Evolutionary conservation across 2,797 vertebrate species (phyloP).

Genomic region (Sebastes kiyomatsui): DNA sequence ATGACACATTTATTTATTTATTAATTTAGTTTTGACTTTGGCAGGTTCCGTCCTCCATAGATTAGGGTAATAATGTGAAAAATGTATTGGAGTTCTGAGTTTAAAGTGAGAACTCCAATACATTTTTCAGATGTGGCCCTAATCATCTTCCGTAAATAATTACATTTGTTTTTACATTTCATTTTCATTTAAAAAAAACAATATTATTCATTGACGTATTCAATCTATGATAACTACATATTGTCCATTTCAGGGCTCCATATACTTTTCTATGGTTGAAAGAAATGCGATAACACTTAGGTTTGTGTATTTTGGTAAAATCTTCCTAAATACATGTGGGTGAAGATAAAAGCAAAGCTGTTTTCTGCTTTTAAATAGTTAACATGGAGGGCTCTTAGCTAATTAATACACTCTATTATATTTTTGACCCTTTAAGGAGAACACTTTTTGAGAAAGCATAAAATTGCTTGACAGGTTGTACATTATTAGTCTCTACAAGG

Average conservation of each 20-base stretch:
- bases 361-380: constrained; percentile 3
- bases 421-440: constrained; percentile 17
- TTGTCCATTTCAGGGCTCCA: background rate
- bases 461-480: constrained; percentile 30
- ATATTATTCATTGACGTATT: background rate
- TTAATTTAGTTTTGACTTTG: no score
- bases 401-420: constrained; percentile 28
- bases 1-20: no score
- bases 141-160: background rate
- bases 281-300: background rate
- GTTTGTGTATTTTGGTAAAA: no score
- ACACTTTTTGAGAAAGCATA: constrained; percentile 15
- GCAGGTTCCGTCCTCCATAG: no score
- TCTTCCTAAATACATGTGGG: background rate
- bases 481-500: constrained; percentile 21
- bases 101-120: background rate
- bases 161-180: background rate
- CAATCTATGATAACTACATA: background rate
- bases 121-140: no score
- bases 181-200: background rate
- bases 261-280: background rate
- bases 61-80: background rate
- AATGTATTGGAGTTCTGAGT: background rate
- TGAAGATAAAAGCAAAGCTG: background rate
- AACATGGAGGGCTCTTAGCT: background rate